These are phyloP conservation scores for Poeciliopsis paucimaculata DNA, from an alignment of 2,797 vertebrate genomes.

Conservation along the genomic window DNA sequence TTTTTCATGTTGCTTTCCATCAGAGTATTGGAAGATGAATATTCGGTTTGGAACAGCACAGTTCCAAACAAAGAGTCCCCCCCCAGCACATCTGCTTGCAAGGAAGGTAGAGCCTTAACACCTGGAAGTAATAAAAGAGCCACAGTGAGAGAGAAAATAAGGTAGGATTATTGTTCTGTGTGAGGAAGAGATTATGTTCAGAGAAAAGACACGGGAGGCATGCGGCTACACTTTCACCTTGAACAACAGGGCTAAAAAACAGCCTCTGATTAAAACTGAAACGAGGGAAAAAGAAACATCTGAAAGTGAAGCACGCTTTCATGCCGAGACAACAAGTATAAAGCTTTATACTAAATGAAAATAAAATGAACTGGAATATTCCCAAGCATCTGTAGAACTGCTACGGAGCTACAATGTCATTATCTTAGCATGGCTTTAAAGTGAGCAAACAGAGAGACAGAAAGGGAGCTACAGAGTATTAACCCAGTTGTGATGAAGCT, in stretches of 20 bases:
- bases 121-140: constrained; percentile 84
- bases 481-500: constrained; percentile 57
- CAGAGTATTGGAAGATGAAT: constrained; percentile 55
- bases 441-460: constrained; percentile 41
- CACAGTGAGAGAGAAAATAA: constrained; percentile 77
- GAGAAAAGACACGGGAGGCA: constrained; percentile 76
- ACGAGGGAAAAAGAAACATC: constrained; percentile 51
- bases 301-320: constrained; percentile 58
- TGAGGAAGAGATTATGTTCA: constrained; percentile 81
- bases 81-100: constrained; percentile 74
- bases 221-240: constrained; percentile 73
- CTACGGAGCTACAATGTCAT: constrained; percentile 58
- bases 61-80: constrained; percentile 74
- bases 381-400: constrained; percentile 42
- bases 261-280: constrained; percentile 73
- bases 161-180: constrained; percentile 82
- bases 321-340: constrained; percentile 59
- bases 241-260: constrained; percentile 70
- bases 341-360: constrained; percentile 67
- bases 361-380: constrained; percentile 62
- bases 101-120: constrained; percentile 77
- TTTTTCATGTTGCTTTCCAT: constrained; percentile 25
- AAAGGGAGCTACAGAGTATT: constrained; percentile 40
- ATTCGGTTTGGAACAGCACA: constrained; percentile 72
- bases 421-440: constrained; percentile 57